Conservation (phyloP, 1,140 invertebrate species). For the Drosophila ercepeae region DNA sequence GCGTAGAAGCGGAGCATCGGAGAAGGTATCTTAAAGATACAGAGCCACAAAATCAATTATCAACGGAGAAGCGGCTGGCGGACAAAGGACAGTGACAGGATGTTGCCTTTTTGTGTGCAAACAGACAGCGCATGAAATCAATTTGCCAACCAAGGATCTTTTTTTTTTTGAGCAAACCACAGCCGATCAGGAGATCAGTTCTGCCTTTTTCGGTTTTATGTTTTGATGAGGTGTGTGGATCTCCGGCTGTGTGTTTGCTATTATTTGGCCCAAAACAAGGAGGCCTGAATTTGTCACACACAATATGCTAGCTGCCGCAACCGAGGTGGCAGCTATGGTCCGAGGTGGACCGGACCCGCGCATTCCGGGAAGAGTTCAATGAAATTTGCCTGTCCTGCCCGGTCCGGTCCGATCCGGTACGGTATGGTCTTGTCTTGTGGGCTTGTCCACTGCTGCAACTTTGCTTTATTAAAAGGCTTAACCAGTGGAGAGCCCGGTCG, state of each 20-base stretch:
- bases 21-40: slow-evolving; percentile 38
- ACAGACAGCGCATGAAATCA: slow-evolving; percentile 77
- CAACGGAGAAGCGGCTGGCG: slow-evolving; percentile 61
- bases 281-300: slow-evolving; percentile 74
- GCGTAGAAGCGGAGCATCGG: not conserved
- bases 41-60: slow-evolving; percentile 83
- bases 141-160: slow-evolving; percentile 57
- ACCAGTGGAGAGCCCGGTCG: slow-evolving; percentile 56
- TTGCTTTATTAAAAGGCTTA: slow-evolving; percentile 84
- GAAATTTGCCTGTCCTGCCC: slow-evolving; percentile 52
- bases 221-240: slow-evolving; percentile 65
- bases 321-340: not conserved
- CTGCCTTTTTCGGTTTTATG: slow-evolving; percentile 41
- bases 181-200: slow-evolving; percentile 50
- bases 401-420: no score
- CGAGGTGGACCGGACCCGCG: not conserved
- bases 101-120: slow-evolving; percentile 71
- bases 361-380: slow-evolving; percentile 77
- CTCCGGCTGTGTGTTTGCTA: slow-evolving; percentile 52
- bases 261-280: slow-evolving; percentile 59
- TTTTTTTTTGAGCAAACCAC: slow-evolving; percentile 52
- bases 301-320: slow-evolving; percentile 4
- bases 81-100: slow-evolving; percentile 36
- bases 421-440: slow-evolving; percentile 7
- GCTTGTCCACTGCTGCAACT: slow-evolving; percentile 35